Conservation (phyloP, 2,113 vertebrate genomes). For the Nycticryphes semicollaris region DNA sequence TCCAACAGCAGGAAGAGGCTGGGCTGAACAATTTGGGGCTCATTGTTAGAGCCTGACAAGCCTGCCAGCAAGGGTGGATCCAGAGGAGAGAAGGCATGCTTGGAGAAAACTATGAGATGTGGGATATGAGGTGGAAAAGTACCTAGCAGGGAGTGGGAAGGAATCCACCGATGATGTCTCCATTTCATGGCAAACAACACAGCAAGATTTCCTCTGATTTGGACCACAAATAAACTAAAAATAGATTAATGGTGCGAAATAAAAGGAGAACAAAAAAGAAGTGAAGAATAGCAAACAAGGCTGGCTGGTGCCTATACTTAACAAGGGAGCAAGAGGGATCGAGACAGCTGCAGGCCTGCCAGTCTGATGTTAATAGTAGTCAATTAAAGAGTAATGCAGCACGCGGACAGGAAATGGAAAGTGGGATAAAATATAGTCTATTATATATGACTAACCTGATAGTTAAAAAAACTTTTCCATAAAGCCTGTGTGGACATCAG, state of each 20-base stretch:
- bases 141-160: background rate
- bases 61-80: conserved; percentile 41
- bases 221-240: background rate
- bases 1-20: conserved; percentile 37
- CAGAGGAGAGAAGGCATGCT: conserved; percentile 14
- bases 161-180: background rate
- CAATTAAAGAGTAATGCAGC: background rate
- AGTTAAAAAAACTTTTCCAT: background rate
- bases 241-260: background rate
- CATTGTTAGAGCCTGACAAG: background rate
- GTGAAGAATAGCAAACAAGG: background rate
- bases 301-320: background rate
- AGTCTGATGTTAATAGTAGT: background rate
- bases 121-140: background rate
- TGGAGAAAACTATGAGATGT: background rate
- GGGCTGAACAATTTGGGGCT: conserved; percentile 10
- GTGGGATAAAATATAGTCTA: background rate
- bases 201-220: background rate
- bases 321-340: background rate
- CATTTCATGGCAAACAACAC: background rate
- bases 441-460: background rate
- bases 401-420: background rate
- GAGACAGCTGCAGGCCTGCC: background rate
- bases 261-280: background rate
- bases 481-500: background rate